These are phyloP conservation scores for Melanophora roralis DNA, from an alignment of 2,888 invertebrate species.

Conservation along the genomic window DNA sequence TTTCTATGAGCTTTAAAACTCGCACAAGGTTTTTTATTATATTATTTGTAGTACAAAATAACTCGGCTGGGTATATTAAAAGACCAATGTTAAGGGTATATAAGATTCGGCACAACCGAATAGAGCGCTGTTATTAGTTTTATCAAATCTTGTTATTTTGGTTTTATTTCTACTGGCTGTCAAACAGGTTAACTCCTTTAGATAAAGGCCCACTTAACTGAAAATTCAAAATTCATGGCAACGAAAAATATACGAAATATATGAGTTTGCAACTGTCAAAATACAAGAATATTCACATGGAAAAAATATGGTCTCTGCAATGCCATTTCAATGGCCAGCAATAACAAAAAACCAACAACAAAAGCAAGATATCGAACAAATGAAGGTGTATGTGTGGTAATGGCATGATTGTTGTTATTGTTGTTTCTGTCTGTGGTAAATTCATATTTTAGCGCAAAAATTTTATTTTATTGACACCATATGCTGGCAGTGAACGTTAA, in stretches of 20 bases:
- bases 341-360: slow-evolving; percentile 8
- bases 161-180: slow-evolving; percentile 29
- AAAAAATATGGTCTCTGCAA: slow-evolving; percentile 56
- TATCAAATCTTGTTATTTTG: slow-evolving; percentile 7
- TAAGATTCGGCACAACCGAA: too few species aligned
- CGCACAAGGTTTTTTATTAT: too few species aligned
- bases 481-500: slow-evolving; percentile 64
- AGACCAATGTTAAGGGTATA: too few species aligned
- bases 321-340: slow-evolving; percentile 43
- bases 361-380: too few species aligned
- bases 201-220: not conserved
- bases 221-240: slow-evolving; percentile 45
- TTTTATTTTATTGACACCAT: slow-evolving; percentile 77
- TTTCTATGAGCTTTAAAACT: too few species aligned
- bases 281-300: slow-evolving; percentile 40
- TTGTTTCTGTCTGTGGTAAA: not conserved
- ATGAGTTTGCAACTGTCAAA: slow-evolving; percentile 53
- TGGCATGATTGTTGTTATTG: not conserved
- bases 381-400: slow-evolving; percentile 6
- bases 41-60: too few species aligned
- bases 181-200: slow-evolving; percentile 30
- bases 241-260: slow-evolving; percentile 38
- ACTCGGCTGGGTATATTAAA: too few species aligned
- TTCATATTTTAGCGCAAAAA: slow-evolving; percentile 64
- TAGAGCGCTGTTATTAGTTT: too few species aligned